phyloP scores from a whole-genome alignment of 2,797 vertebrate species.

The Arrhamphus sclerolepis region DNA sequence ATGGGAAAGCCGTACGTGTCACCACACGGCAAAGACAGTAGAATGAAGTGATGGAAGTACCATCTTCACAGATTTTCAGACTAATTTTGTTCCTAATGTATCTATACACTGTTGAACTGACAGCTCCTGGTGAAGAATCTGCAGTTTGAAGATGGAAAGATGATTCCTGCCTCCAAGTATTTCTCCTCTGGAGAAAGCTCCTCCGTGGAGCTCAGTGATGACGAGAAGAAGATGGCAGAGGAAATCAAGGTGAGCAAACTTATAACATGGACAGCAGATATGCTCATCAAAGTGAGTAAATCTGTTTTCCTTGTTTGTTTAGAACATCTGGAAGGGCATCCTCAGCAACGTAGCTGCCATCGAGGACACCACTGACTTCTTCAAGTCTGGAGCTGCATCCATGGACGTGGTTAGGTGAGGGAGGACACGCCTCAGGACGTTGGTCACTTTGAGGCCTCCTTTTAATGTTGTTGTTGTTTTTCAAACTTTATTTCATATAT shows the following conservation, averaged over 20 bases:
- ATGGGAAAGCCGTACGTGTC: conserved; percentile 92
- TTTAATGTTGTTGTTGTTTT: no score
- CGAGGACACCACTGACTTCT: conserved; percentile 93
- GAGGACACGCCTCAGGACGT: background rate
- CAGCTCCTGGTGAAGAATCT: conserved; percentile 92
- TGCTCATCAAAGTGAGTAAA: background rate
- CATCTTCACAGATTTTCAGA: no score
- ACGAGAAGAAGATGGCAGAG: conserved; percentile 88
- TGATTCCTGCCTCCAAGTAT: conserved; percentile 94
- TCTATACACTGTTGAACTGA: conserved; percentile 16
- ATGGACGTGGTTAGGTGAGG: conserved; percentile 97
- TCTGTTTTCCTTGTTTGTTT: background rate
- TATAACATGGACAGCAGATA: background rate
- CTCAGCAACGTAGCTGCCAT: conserved; percentile 88
- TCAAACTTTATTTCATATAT: no score
- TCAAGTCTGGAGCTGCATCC: conserved; percentile 95
- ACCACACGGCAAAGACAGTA: no score
- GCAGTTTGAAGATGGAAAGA: conserved; percentile 95
- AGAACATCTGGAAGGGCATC: conserved; percentile 94
- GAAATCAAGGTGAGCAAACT: conserved; percentile 83
- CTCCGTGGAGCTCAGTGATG: conserved; percentile 87
- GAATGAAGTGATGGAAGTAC: no score
- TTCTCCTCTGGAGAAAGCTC: conserved; percentile 86
- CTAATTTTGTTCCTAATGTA: background rate
- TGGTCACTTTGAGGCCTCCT: no score